phyloP scores from a whole-genome alignment of 2,797 vertebrate species.

The Rousettus madagascariensis region DNA sequence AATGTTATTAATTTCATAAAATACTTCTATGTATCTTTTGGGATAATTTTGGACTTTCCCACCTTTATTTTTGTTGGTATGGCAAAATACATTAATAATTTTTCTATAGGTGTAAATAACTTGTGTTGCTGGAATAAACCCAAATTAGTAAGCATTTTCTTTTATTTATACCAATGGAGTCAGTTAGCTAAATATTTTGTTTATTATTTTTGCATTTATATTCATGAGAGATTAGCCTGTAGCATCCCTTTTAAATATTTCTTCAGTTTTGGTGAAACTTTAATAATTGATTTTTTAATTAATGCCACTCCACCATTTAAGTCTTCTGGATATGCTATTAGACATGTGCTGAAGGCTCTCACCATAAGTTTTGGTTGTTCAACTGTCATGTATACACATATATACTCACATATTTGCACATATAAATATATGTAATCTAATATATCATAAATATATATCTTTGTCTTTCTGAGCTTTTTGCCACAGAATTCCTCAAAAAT shows the following conservation, averaged over 20 bases:
- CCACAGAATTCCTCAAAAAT: background rate
- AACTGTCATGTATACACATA: background rate
- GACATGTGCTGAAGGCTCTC: background rate
- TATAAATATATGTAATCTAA: background rate
- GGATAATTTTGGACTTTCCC: background rate
- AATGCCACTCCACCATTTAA: background rate
- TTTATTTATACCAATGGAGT: background rate
- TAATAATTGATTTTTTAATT: background rate
- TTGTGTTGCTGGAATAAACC: background rate
- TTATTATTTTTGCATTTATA: background rate
- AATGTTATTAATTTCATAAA: background rate
- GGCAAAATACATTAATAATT: background rate
- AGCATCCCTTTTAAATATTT: background rate
- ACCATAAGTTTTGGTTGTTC: background rate
- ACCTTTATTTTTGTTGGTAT: background rate
- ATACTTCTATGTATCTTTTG: background rate
- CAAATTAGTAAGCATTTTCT: background rate
- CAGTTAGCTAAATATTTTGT: background rate
- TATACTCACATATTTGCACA: background rate
- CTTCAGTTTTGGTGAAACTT: background rate
- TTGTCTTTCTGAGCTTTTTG: background rate
- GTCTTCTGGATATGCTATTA: background rate
- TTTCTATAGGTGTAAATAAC: background rate
- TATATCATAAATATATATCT: background rate
- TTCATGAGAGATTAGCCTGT: background rate